Evolutionary conservation across 30 jellyfish, hydroid and myxozoan genomes (phyloP).

Genomic region (Mastigias papua): DNA sequence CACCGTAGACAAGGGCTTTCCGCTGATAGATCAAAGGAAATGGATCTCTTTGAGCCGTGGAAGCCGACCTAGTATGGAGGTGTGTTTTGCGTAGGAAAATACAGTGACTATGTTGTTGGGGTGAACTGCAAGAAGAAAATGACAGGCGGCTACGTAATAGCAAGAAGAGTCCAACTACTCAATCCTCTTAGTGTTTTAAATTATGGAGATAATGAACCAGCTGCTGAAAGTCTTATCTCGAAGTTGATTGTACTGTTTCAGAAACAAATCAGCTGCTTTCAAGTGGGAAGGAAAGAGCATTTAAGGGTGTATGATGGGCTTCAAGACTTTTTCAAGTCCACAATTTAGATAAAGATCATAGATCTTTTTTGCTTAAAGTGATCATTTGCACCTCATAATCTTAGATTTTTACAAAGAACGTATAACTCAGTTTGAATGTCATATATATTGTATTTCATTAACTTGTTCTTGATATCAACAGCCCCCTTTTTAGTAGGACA

Average conservation of each 20-base stretch:
- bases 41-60: background rate
- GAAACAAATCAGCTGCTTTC: background rate
- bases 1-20: too few relatives aligned
- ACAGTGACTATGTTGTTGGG: background rate
- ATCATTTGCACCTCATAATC: too few relatives aligned
- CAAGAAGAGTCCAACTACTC: background rate
- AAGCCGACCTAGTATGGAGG: background rate
- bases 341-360: too few relatives aligned
- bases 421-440: too few relatives aligned
- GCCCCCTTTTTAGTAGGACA: too few relatives aligned
- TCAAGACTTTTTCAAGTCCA: too few relatives aligned
- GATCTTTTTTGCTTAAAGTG: too few relatives aligned
- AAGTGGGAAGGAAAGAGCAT: background rate
- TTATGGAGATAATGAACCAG: background rate
- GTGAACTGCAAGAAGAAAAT: background rate
- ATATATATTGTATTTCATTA: too few relatives aligned
- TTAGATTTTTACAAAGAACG: too few relatives aligned
- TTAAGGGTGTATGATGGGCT: too few relatives aligned
- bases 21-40: background rate
- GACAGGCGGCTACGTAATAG: conserved; percentile 7
- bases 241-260: background rate
- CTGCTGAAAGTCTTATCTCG: background rate
- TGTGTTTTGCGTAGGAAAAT: background rate
- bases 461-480: too few relatives aligned
- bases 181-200: conserved; percentile 18